Evolutionary conservation across 2,113 vertebrate species (phyloP).

Genomic region (Carassius carassius): DNA sequence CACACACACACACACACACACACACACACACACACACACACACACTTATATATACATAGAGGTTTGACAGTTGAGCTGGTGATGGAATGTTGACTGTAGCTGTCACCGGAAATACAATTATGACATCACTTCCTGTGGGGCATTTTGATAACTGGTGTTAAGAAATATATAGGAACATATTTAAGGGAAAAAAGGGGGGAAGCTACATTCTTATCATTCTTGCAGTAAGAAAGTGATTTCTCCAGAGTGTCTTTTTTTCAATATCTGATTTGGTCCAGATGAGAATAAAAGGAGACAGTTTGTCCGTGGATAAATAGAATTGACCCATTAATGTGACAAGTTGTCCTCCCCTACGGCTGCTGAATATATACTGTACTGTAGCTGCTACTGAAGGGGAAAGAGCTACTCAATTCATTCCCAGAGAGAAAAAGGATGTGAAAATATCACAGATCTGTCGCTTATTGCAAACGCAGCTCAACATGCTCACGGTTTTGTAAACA

Average conservation of each 20-base stretch:
- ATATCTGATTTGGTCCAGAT: background rate
- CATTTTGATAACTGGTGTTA: no score
- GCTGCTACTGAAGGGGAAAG: background rate
- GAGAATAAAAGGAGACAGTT: slow-evolving; percentile 29
- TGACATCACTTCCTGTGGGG: slow-evolving; percentile 14
- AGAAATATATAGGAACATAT: background rate
- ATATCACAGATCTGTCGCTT: background rate
- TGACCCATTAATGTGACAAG: slow-evolving; percentile 28
- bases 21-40: no score
- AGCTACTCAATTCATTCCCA: background rate
- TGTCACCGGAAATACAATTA: background rate
- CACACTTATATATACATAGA: no score
- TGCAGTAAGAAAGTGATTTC: slow-evolving; percentile 6
- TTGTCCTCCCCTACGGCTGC: background rate
- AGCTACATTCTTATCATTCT: background rate
- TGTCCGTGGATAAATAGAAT: slow-evolving; percentile 20
- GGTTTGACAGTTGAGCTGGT: background rate
- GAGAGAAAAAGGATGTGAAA: background rate
- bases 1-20: no score
- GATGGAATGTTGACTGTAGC: background rate
- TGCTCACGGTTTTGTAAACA: background rate
- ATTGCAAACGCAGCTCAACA: slow-evolving; percentile 1
- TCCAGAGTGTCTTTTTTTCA: slow-evolving; percentile 30
- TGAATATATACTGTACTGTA: slow-evolving; percentile 19
- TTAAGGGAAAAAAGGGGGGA: background rate